Base-by-base conservation (phyloP, 2,888 invertebrate species). In the Polydrusus tereticollis region DNA sequence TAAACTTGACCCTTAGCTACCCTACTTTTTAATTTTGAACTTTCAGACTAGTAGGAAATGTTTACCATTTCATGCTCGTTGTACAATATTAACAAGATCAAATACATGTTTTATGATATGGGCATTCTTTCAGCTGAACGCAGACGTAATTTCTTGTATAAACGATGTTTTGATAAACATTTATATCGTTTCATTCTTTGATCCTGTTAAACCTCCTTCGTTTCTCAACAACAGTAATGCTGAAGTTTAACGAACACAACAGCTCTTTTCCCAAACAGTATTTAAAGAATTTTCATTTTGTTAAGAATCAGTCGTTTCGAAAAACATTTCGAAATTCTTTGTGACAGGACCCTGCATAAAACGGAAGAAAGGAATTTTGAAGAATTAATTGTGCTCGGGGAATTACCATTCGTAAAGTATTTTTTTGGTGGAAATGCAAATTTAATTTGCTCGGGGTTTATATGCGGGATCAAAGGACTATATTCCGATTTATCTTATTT, bases 241-340 rank as follows among this genome's bases (percentile, higher is more conserved):
- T n/a, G 10, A 10, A 29, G 52, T 16, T 55, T 55, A 29, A 5
- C 2, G 10, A 29, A 29, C 52, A 55, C 29, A 55, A 55, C 29
- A 18, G 12, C 5, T 18, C 52, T 29, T 55, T 55, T 55, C 23
- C 29, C 12, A 7, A 55, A 26, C 26, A 55, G 52, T 55, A 55
- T 55, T 55, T 55, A 55, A 55, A 55, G 52, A 29, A 55, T 55
- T 55, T 55, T 29, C 52, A 29, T 55, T n/a, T 55, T 55, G 29
- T 55, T 33, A 55, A 29, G 52, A 55, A 10, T 29, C 52, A 29
- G 29, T 18, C 52, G 52, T 55, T 55, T 7, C 26, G 21, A 55
- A 55, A 52, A 52, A 52, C 29, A 52, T 52, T 52, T 52, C 14
- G 26, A 29, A 52, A 55, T 26, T 29, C 16, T 55, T 55, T 55